phyloP scores from a whole-genome alignment of 1,140 invertebrate species.

The Piezodorus guildinii region DNA sequence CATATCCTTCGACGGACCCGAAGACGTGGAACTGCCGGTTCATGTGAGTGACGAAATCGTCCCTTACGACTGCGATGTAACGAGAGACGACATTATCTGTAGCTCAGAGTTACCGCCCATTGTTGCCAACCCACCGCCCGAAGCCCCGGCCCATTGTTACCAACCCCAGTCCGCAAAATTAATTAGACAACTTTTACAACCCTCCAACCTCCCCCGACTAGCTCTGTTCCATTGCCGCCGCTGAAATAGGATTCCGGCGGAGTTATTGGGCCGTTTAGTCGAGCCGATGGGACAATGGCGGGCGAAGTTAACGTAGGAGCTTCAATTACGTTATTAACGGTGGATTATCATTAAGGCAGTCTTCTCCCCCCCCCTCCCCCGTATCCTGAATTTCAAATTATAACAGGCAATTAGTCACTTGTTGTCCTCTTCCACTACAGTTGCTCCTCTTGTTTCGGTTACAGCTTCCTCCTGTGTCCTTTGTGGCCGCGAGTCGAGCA shows the following conservation, averaged over 20 bases:
- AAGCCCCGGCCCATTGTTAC: conserved; percentile 6
- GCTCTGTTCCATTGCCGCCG: neutral
- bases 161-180: conserved; percentile 17
- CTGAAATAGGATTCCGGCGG: neutral
- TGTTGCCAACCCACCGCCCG: conserved; percentile 12
- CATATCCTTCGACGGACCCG: too few relatives aligned
- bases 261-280: conserved; percentile 11
- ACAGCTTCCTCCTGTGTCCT: too few relatives aligned
- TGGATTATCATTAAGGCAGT: conserved; percentile 2
- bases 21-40: too few relatives aligned
- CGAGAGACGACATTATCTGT: conserved; percentile 17
- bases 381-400: neutral
- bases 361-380: neutral
- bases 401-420: conserved; percentile 5
- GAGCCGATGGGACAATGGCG: neutral
- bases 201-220: neutral
- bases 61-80: too few relatives aligned
- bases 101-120: conserved; percentile 22
- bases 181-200: conserved; percentile 24
- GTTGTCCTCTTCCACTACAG: too few relatives aligned
- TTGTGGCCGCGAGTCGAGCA: too few relatives aligned
- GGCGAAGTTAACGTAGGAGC: neutral
- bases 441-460: too few relatives aligned
- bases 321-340: conserved; percentile 1
- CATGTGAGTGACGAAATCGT: too few relatives aligned